A percentile compares a stretch with the other conserved stretches of the same genome.
These are phyloP conservation scores for Atherinomorus stipes DNA, from an alignment of 2,113 vertebrate species.

Conservation along the genomic window DNA sequence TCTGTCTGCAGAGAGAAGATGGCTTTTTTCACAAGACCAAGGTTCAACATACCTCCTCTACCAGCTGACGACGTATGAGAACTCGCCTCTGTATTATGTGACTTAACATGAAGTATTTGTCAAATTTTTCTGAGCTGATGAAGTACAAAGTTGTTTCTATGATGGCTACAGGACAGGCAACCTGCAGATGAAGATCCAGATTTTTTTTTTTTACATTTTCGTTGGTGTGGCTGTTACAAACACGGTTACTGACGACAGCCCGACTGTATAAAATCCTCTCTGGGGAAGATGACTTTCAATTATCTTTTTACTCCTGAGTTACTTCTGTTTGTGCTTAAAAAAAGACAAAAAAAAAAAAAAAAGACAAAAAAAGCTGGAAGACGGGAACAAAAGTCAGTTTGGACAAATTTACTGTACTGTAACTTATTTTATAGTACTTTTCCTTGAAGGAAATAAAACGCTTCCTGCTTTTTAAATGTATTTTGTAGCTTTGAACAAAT, in stretches of 20 bases:
- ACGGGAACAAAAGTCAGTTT: conserved; percentile 97
- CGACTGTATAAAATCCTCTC: conserved; percentile 88
- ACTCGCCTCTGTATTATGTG: conserved; percentile 73
- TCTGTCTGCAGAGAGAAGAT: conserved; percentile 93
- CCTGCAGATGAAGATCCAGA: conserved; percentile 85
- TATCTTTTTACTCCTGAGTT: conserved; percentile 85
- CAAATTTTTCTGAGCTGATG: conserved; percentile 86
- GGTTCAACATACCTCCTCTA: conserved; percentile 96
- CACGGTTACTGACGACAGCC: conserved; percentile 85
- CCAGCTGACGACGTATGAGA: conserved; percentile 97
- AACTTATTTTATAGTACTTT: conserved; percentile 99
- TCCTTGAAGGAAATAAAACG: conserved; percentile 96
- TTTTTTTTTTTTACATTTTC: conserved; percentile 69
- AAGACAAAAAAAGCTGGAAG: conserved; percentile 90
- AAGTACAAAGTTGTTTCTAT: conserved; percentile 86
- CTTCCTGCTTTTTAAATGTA: conserved; percentile 93
- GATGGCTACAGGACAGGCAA: conserved; percentile 81
- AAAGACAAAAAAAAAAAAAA: no score
- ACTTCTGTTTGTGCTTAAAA: conserved; percentile 88
- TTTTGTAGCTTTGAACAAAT: conserved; percentile 94
- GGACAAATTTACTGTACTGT: conserved; percentile 99
- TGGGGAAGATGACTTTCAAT: conserved; percentile 87
- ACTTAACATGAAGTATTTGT: conserved; percentile 93
- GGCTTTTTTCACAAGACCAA: conserved; percentile 98
- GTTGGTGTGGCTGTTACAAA: conserved; percentile 70